A percentile compares a stretch with the other conserved stretches of the same genome.
Evolutionary conservation across 2,797 vertebrate genomes (phyloP).

Genomic region (Pseudopleuronectes americanus): DNA sequence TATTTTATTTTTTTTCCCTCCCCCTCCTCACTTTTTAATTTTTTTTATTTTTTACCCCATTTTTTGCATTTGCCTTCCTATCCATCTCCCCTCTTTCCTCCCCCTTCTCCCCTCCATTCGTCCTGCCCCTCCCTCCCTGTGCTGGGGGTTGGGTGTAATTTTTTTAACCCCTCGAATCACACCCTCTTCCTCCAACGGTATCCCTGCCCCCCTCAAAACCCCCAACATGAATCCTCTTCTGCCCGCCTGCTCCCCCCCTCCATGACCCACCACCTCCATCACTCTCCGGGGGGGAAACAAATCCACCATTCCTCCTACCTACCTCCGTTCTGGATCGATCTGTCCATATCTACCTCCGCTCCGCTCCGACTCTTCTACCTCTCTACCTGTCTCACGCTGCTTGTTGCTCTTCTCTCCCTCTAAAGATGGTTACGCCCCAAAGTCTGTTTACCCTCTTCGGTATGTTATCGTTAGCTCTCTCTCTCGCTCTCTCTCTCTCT

Average conservation of each 20-base stretch:
- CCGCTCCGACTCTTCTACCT: slow-evolving; percentile 97
- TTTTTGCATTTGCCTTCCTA: slow-evolving; percentile 81
- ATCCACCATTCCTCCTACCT: slow-evolving; percentile 87
- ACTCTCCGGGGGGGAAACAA: slow-evolving; percentile 90
- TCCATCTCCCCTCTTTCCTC: slow-evolving; percentile 41
- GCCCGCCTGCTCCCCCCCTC: slow-evolving; percentile 88
- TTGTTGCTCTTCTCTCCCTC: slow-evolving; percentile 95
- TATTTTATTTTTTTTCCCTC: slow-evolving; percentile 98
- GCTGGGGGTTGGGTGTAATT: slow-evolving; percentile 24
- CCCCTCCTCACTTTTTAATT: slow-evolving; percentile 73
- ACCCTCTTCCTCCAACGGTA: slow-evolving; percentile 74
- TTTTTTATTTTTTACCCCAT: slow-evolving; percentile 41
- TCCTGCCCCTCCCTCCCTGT: slow-evolving; percentile 64
- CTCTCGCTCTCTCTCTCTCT: slow-evolving; percentile 73
- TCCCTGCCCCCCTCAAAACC: slow-evolving; percentile 13
- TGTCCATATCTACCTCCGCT: slow-evolving; percentile 94
- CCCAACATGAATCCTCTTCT: slow-evolving; percentile 51
- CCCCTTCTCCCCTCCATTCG: slow-evolving; percentile 41
- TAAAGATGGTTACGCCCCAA: slow-evolving; percentile 99
- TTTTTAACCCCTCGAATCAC: slow-evolving; percentile 28
- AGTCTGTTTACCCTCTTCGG: slow-evolving; percentile 99
- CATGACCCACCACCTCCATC: slow-evolving; percentile 97
- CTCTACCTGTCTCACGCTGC: slow-evolving; percentile 99
- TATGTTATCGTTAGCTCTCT: slow-evolving; percentile 87
- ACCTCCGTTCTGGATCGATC: slow-evolving; percentile 99